Evolutionary conservation across 2,888 invertebrate species (phyloP), one percentile per base, ranked within the genome.

Genomic region (Caenorhabditis angaria): DNA sequence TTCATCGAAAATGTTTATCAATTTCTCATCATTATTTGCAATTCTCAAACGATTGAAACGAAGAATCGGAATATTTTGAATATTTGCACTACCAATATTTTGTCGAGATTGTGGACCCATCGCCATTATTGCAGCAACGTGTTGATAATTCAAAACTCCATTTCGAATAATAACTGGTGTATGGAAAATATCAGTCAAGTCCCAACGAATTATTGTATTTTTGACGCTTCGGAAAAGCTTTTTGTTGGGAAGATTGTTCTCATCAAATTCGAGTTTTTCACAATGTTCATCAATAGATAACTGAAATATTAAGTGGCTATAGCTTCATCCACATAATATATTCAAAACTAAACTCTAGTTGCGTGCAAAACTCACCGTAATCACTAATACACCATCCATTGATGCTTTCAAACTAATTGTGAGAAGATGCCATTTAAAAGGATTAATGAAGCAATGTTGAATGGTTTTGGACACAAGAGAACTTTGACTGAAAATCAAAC

Each of bases 71-170:
- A 41, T 12, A 41, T 12, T 18, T 10, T 41, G 41, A 41, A 41
- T 14, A 41, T 41, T 41, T 3, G 41, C 6, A 41, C 41, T 41
- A 2, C 18, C 18, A 12, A 14, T 3, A 14, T 41, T 41, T 10
- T 18, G 10, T 41, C 41, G 10, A 18, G 22, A 22, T 24, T 50
- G 22, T 50, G 50, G 50, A 28, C 54, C 54, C 24, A n/a, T 18
- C 14, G 54, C 4, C 54, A 54, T 54, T 6, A 54, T 25, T 28
- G 54, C 54, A 25, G 54, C 54, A 10, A 54, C 6, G 5, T 54
- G 4, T 25, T n/a, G 54, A 27, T 25, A 28, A 14, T 27, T 28
- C 14, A 54, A 18, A 27, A 28, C 3, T 27, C 25, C n/a, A 28
- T 54, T 54, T 6, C 14, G 24, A 28, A 54, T 28, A 12, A 18